These are phyloP conservation scores for Procambarus virginalis DNA, from an alignment of 1,140 invertebrate genomes.

Conservation along the genomic window DNA sequence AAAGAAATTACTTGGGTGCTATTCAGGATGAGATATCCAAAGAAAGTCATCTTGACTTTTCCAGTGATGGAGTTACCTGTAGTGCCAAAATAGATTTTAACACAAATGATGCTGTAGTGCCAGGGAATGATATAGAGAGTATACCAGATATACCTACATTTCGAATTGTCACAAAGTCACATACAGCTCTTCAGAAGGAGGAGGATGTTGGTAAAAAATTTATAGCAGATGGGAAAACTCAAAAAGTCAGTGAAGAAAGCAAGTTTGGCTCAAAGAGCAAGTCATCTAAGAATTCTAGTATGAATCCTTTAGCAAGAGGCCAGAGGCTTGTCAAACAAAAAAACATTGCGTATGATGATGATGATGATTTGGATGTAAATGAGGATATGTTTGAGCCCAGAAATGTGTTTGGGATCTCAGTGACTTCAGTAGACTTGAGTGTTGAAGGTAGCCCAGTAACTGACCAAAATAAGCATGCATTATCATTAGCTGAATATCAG, in stretches of 20 bases:
- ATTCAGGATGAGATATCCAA: background rate
- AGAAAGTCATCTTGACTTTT: background rate
- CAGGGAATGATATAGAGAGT: background rate
- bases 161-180: conserved; percentile 41
- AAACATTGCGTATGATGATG: background rate
- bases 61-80: background rate
- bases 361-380: conserved; percentile 50
- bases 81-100: conserved; percentile 10
- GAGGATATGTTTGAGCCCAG: conserved; percentile 54
- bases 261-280: conserved; percentile 23
- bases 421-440: background rate
- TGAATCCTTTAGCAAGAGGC: conserved; percentile 29
- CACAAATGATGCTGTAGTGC: conserved; percentile 7
- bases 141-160: conserved; percentile 45
- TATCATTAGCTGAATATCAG: background rate
- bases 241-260: conserved; percentile 22
- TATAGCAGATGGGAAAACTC: conserved; percentile 50
- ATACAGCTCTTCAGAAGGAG: conserved; percentile 16
- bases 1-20: background rate
- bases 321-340: background rate
- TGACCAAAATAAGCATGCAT: background rate
- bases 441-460: background rate
- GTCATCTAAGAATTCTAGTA: background rate
- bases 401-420: background rate
- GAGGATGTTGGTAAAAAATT: conserved; percentile 22